Evolutionary conservation across 2,797 vertebrate genomes (phyloP), one percentile per base, ranked within the genome.

Genomic region (Tamandua tetradactyla): DNA sequence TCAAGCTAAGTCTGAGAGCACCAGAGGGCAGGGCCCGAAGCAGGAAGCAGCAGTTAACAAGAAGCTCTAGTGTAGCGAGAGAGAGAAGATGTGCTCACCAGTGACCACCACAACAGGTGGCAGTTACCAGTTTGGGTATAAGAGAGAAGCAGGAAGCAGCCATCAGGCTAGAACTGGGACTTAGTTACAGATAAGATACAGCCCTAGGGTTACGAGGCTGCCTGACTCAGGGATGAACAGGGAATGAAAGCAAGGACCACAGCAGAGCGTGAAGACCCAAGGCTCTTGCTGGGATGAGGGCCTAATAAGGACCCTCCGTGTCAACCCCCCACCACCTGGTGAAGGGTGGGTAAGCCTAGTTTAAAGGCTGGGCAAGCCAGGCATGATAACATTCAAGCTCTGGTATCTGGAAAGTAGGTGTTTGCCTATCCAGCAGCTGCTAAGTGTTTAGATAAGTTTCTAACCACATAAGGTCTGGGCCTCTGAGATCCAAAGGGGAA

Each of bases 161-260:
- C 32, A 59, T 61, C 25, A 20, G 2, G 30, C 20, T 30, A 25
- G 25, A 71, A 23, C n/a, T 14, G 64, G 83, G 64, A 14, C 47
- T 59, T 1, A 30, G 9, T 42, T 13, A 30, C 57, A 89, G 75
- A 75, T 59, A 40, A 72, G 74, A 79, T 1, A 11, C 30, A 55
- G 82, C 2, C 42, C n/a, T 27, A 2, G 3, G 42, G 40, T 37
- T 17, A 32, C 61, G 64, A 76, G 52, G 82, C 40, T 81, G 14
- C 2, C 14, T 13, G 57, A 47, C n/a, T 0, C 1, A 10, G n/a
- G 52, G 49, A 18, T 2, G 25, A 32, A 10, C 14, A 17, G 2
- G 20, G 75, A 35, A 40, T 3, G 30, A 18, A 10, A 17, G 13
- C 7, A 25, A 22, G 59, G 42, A 62, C 35, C 25, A 11, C 3